Percentiles rank a stretch among this genome's conserved stretches.
Conservation (phyloP, 2,113 vertebrate genomes). For the Tragulus kanchil region DNA sequence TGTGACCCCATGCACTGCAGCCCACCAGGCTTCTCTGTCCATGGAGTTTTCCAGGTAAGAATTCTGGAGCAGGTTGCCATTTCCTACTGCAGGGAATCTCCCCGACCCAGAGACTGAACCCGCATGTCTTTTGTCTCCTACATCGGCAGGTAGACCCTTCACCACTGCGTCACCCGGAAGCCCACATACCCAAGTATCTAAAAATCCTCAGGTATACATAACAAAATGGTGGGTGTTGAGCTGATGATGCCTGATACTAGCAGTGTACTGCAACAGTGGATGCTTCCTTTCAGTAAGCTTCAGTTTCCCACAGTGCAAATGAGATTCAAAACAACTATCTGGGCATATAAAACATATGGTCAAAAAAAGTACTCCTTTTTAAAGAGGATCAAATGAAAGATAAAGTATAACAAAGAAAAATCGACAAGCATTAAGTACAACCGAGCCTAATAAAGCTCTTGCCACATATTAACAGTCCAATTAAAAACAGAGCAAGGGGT, state of each 20-base stretch:
- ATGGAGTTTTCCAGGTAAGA: neutral
- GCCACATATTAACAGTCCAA: neutral
- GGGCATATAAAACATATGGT: neutral
- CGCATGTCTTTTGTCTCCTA: neutral
- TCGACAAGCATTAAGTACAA: neutral
- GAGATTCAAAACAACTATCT: neutral
- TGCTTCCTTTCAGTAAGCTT: neutral
- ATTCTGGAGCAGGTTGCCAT: neutral
- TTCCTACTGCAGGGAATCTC: neutral
- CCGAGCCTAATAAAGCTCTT: neutral
- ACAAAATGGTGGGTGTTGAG: neutral
- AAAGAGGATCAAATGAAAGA: neutral
- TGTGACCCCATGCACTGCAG: neutral
- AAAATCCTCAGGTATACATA: neutral
- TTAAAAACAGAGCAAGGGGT: neutral
- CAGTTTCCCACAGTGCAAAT: neutral
- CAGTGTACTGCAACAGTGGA: neutral
- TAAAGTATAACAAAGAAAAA: neutral
- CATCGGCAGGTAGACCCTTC: neutral
- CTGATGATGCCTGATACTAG: neutral
- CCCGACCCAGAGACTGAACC: neutral
- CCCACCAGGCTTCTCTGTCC: neutral
- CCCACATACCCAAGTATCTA: neutral
- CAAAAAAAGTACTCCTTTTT: neutral
- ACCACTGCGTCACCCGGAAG: neutral